Conservation (phyloP, 2,113 vertebrate genomes). For the Boleophthalmus pectinirostris region DNA sequence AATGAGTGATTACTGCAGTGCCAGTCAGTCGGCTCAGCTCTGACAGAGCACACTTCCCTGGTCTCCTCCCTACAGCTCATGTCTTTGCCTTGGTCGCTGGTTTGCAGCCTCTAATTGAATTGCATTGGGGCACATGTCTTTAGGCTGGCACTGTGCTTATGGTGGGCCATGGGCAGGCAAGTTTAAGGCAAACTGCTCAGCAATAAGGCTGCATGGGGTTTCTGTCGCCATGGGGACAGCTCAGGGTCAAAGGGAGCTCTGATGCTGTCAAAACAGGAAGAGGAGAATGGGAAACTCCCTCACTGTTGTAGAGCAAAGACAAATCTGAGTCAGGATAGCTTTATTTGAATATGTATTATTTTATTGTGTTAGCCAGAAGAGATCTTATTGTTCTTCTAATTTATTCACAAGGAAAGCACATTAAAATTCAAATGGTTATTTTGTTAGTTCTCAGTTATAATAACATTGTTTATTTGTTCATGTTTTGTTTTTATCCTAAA, state of each 20-base stretch:
- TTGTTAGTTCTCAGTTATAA: no score
- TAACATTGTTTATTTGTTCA: background rate
- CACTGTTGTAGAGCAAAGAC: constrained; percentile 7
- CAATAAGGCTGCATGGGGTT: constrained; percentile 55
- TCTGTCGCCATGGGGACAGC: constrained; percentile 52
- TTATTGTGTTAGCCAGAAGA: background rate
- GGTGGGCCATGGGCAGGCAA: constrained; percentile 36
- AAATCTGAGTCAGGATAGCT: background rate
- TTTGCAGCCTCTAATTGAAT: constrained; percentile 73
- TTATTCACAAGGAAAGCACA: no score
- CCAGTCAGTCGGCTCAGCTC: constrained; percentile 56
- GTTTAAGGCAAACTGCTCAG: constrained; percentile 49
- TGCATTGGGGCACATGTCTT: constrained; percentile 62
- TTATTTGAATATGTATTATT: background rate
- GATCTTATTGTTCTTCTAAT: background rate
- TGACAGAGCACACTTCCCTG: constrained; percentile 56
- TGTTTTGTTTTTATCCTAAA: background rate
- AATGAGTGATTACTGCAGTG: constrained; percentile 71
- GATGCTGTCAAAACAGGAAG: constrained; percentile 66
- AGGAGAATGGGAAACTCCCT: constrained; percentile 40
- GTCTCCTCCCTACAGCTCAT: constrained; percentile 64
- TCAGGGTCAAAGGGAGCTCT: constrained; percentile 50
- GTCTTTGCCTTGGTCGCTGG: constrained; percentile 66
- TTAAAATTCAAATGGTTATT: no score
- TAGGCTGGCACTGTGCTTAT: constrained; percentile 30